A percentile compares a stretch with the other conserved stretches of the same genome.
These are phyloP conservation scores for Gadus macrocephalus DNA, from an alignment of 2,113 vertebrate genomes.

Conservation along the genomic window DNA sequence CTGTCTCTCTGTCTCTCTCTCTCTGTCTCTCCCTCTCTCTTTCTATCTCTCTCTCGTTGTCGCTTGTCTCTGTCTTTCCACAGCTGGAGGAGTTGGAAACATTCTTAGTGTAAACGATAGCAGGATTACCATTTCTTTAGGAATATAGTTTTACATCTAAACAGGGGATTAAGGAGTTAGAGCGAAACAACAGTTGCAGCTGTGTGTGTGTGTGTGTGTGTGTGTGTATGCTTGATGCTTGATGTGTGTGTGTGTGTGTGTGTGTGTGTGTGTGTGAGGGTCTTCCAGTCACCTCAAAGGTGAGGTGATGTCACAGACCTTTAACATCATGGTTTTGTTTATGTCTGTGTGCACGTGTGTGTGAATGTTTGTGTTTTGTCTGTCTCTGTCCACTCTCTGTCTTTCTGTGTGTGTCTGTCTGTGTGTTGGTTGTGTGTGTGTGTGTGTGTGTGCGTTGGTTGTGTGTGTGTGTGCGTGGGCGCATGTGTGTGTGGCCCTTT, in stretches of 20 bases:
- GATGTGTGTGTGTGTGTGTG: conserved; percentile 24
- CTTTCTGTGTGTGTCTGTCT: background rate
- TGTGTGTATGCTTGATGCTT: conserved; percentile 24
- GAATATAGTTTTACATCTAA: conserved; percentile 48
- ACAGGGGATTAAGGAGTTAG: conserved; percentile 43
- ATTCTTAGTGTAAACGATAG: conserved; percentile 52
- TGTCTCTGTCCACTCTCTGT: too few species aligned
- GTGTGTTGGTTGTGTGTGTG: conserved; percentile 8
- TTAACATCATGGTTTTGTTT: conserved; percentile 20
- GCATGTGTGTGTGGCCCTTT: conserved; percentile 23
- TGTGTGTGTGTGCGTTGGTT: background rate
- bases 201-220: conserved; percentile 14
- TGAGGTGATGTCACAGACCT: background rate
- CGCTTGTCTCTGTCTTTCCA: conserved; percentile 32
- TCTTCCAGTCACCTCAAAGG: conserved; percentile 10
- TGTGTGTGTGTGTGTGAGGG: conserved; percentile 23
- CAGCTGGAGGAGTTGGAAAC: conserved; percentile 50
- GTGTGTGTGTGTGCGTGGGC: conserved; percentile 14
- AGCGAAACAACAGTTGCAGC: conserved; percentile 38
- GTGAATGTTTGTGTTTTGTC: background rate
- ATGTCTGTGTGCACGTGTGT: conserved; percentile 14
- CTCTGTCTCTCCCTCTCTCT: too few species aligned
- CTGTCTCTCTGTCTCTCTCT: background rate
- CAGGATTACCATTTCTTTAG: conserved; percentile 52
- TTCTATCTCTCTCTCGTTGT: background rate